These are phyloP conservation scores for Notospermus geniculatus DNA, from an alignment of 1,140 invertebrate genomes.

Conservation along the genomic window DNA sequence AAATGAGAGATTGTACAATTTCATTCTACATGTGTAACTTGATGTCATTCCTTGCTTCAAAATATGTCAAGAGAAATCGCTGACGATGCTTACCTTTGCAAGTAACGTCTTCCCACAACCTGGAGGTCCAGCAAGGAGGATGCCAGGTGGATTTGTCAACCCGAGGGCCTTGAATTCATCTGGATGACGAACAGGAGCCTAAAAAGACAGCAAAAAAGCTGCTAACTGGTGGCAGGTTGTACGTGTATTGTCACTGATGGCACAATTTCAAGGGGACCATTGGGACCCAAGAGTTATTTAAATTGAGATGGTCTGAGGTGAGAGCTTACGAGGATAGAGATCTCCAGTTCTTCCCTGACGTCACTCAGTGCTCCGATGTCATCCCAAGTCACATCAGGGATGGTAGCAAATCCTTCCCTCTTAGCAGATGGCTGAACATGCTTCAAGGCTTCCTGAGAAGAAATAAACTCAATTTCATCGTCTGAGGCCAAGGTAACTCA, in stretches of 20 bases:
- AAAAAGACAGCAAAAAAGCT: no score
- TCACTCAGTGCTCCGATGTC: conserved; percentile 90
- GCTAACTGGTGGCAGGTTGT: no score
- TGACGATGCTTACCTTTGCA: conserved; percentile 64
- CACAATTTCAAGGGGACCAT: no score
- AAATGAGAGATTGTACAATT: no score
- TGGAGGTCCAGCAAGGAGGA: conserved; percentile 92
- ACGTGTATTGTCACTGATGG: no score
- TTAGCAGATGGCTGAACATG: conserved; percentile 84
- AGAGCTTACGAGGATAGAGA: conserved; percentile 76
- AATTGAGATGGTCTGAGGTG: no score
- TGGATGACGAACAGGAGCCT: conserved; percentile 86
- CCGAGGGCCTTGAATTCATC: conserved; percentile 77
- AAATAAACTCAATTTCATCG: no score
- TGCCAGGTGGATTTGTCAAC: conserved; percentile 74
- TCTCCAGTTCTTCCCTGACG: conserved; percentile 84
- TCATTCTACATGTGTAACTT: no score
- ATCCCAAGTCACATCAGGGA: conserved; percentile 95
- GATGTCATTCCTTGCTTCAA: no score
- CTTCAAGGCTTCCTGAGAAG: conserved; percentile 69
- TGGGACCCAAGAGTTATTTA: no score
- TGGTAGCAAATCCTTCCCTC: conserved; percentile 94
- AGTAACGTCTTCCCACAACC: conserved; percentile 87
- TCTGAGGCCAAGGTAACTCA: no score
- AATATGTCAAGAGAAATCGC: neutral